Conservation (phyloP, 2,797 vertebrate genomes). For the Sebastes iracundus region DNA sequence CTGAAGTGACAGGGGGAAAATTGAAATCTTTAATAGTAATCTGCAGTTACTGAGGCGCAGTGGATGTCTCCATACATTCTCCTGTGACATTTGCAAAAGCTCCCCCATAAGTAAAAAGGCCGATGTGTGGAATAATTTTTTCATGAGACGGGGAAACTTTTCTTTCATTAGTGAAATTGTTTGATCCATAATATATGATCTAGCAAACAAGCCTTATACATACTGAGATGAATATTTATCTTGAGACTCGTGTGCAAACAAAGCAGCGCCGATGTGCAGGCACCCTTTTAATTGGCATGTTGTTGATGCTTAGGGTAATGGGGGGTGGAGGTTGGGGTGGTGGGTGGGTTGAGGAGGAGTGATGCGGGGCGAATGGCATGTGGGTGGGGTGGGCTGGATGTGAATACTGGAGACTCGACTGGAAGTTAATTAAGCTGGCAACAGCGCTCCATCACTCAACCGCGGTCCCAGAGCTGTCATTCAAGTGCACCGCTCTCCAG, state of each 20-base stretch:
- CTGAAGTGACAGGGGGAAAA: slow-evolving; percentile 73
- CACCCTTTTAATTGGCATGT: slow-evolving; percentile 59
- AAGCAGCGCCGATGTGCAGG: slow-evolving; percentile 20
- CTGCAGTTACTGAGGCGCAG: slow-evolving; percentile 50
- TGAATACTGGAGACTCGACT: slow-evolving; percentile 71
- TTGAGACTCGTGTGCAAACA: slow-evolving; percentile 35
- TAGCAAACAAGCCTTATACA: slow-evolving; percentile 9
- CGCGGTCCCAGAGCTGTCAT: slow-evolving; percentile 68
- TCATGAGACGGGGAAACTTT: slow-evolving; percentile 8
- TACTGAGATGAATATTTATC: slow-evolving; percentile 48
- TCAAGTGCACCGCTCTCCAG: slow-evolving; percentile 71
- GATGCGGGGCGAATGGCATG: not conserved
- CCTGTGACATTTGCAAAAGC: slow-evolving; percentile 34
- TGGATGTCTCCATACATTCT: slow-evolving; percentile 55
- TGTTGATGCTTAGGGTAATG: slow-evolving; percentile 61
- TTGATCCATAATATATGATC: slow-evolving; percentile 59
- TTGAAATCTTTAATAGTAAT: slow-evolving; percentile 76
- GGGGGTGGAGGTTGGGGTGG: not conserved
- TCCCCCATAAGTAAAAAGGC: not conserved
- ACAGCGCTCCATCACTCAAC: slow-evolving; percentile 74
- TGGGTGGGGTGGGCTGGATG: slow-evolving; percentile 18
- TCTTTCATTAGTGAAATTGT: slow-evolving; percentile 46
- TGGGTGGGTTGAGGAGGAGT: not conserved
- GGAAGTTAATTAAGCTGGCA: slow-evolving; percentile 80
- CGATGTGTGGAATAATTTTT: not conserved